phyloP scores from a whole-genome alignment of 1,140 invertebrate genomes.

The Heterodera carotae region DNA sequence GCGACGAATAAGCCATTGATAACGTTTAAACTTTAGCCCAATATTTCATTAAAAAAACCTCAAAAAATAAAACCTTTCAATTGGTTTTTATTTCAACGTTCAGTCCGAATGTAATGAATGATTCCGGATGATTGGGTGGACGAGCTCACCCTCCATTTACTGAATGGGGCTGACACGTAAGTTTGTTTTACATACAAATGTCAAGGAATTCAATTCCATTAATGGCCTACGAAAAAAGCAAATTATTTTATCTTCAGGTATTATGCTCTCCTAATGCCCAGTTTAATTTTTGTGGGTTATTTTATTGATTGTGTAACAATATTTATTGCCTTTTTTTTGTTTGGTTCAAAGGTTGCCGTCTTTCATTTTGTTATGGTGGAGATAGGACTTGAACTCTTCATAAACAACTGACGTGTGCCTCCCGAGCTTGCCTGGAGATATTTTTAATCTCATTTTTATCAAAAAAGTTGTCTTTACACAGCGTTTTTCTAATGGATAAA shows the following conservation, averaged over 20 bases:
- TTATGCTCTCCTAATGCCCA: constrained; percentile 21
- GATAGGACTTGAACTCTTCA: constrained; percentile 27
- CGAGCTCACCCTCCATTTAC: constrained; percentile 18
- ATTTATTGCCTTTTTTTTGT: too few relatives aligned
- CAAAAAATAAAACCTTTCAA: too few relatives aligned
- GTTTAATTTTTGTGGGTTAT: constrained; percentile 15
- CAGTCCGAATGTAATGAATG: constrained; percentile 10
- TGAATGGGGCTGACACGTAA: constrained; percentile 23
- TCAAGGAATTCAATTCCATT: constrained; percentile 6
- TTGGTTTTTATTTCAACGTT: too few relatives aligned
- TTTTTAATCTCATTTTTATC: too few relatives aligned
- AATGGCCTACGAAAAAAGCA: too few relatives aligned
- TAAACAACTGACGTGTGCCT: constrained; percentile 21
- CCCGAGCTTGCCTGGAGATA: neutral
- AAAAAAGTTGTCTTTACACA: too few relatives aligned
- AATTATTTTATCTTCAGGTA: constrained; percentile 16
- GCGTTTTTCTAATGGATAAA: too few relatives aligned
- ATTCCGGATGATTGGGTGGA: constrained; percentile 30
- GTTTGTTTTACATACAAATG: neutral
- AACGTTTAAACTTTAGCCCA: too few relatives aligned
- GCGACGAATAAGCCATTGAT: too few relatives aligned
- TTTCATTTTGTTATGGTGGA: constrained; percentile 23
- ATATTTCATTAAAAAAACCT: too few relatives aligned
- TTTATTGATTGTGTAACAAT: neutral
- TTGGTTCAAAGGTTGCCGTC: constrained; percentile 15